Evolutionary conservation across 2,888 invertebrate genomes (phyloP).

Genomic region (Polyploca ridens): DNA sequence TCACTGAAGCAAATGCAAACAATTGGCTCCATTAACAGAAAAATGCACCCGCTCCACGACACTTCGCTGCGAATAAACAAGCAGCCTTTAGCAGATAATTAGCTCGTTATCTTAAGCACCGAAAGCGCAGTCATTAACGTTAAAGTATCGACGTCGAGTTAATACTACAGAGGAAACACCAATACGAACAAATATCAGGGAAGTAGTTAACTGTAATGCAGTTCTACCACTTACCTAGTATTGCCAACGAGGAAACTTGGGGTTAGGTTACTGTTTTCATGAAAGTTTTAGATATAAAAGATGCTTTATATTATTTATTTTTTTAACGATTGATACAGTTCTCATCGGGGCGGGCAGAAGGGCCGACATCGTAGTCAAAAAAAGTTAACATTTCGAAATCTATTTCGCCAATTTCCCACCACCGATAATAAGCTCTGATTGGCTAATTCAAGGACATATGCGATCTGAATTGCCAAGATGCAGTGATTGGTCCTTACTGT

Average conservation of each 20-base stretch:
- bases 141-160: constrained; percentile 32
- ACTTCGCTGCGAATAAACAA: constrained; percentile 3
- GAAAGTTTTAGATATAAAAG: neutral
- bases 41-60: constrained; percentile 21
- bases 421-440: no score
- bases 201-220: constrained; percentile 64
- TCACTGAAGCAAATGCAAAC: neutral
- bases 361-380: no score
- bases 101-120: constrained; percentile 17
- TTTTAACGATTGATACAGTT: no score
- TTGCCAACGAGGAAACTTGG: constrained; percentile 31
- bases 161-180: constrained; percentile 45
- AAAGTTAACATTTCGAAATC: no score
- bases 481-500: no score
- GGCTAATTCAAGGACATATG: no score
- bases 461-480: no score
- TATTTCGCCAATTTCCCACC: no score
- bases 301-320: no score
- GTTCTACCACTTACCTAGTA: constrained; percentile 57
- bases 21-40: constrained; percentile 1
- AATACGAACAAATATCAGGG: constrained; percentile 70
- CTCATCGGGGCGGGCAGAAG: no score
- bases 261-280: constrained; percentile 21
- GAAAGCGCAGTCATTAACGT: constrained; percentile 38
- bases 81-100: constrained; percentile 15